These are phyloP conservation scores for Mythimna ferrago DNA, from an alignment of 2,888 invertebrate species.

Conservation along the genomic window DNA sequence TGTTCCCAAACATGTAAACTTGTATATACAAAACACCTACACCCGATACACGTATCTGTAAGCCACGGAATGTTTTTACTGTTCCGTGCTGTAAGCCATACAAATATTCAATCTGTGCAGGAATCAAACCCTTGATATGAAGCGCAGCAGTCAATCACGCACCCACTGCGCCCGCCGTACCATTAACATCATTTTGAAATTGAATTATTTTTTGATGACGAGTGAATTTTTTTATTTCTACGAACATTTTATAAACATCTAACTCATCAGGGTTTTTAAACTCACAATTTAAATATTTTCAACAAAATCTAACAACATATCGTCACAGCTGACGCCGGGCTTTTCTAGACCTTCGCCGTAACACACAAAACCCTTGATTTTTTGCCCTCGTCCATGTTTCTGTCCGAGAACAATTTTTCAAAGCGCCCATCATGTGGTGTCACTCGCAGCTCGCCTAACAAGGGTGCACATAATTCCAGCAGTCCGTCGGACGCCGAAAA, in stretches of 20 bases:
- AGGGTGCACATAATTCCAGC: constrained; percentile 81
- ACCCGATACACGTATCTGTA: no score
- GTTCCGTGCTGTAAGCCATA: no score
- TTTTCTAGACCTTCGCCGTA: constrained; percentile 16
- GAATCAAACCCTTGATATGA: no score
- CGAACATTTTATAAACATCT: neutral
- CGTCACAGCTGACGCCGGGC: constrained; percentile 32
- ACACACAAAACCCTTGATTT: constrained; percentile 59
- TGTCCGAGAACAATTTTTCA: constrained; percentile 64
- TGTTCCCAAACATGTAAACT: no score
- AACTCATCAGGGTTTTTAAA: neutral
- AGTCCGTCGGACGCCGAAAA: constrained; percentile 75
- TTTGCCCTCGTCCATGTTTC: constrained; percentile 54
- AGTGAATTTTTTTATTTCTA: neutral
- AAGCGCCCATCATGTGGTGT: constrained; percentile 70
- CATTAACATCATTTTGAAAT: no score
- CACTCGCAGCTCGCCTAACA: constrained; percentile 77
- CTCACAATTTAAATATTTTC: constrained; percentile 17
- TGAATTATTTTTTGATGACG: neutral
- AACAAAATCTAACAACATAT: constrained; percentile 17
- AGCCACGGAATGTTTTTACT: no score
- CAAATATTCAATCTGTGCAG: no score
- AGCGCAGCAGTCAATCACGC: no score
- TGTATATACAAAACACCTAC: no score
- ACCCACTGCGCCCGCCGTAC: no score